Conservation (phyloP, 2,797 vertebrate species). For the Enteromius mattozi region DNA sequence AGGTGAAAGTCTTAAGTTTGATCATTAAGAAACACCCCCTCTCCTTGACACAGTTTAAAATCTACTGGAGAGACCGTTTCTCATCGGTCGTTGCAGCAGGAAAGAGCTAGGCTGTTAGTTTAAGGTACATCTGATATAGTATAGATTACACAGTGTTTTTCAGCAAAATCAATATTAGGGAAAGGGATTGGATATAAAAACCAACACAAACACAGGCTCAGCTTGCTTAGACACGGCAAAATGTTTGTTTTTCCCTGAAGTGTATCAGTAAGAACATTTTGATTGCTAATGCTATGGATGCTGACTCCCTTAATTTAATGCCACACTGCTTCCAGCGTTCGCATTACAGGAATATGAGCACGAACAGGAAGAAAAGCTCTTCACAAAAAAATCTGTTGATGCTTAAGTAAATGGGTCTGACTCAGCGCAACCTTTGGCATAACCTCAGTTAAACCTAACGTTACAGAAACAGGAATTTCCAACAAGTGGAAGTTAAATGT, state of each 20-base stretch:
- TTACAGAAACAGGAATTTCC: constrained; percentile 7
- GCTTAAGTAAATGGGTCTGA: constrained; percentile 39
- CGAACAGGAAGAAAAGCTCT: constrained; percentile 33
- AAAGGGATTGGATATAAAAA: constrained; percentile 32
- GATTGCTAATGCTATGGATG: constrained; percentile 50
- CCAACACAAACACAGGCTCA: constrained; percentile 40
- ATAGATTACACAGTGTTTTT: constrained; percentile 32
- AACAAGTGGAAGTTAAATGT: constrained; percentile 1
- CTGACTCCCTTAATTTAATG: constrained; percentile 56
- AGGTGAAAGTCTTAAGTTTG: neutral
- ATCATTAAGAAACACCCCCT: neutral
- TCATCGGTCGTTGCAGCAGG: neutral
- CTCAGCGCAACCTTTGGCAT: constrained; percentile 40
- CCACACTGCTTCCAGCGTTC: constrained; percentile 42
- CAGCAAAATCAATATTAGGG: constrained; percentile 21
- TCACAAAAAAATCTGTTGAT: constrained; percentile 30
- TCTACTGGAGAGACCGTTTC: neutral
- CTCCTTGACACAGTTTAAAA: neutral
- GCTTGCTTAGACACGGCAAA: constrained; percentile 44
- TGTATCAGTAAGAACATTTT: constrained; percentile 50
- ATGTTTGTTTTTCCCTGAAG: constrained; percentile 44
- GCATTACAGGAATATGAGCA: constrained; percentile 32
- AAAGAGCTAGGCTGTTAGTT: constrained; percentile 1
- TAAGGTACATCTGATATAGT: constrained; percentile 22
- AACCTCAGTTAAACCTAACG: constrained; percentile 18